A percentile compares a stretch with the other conserved stretches of the same genome.
Conservation (phyloP, 2,888 invertebrate species). For the Metallyticus violacea region DNA sequence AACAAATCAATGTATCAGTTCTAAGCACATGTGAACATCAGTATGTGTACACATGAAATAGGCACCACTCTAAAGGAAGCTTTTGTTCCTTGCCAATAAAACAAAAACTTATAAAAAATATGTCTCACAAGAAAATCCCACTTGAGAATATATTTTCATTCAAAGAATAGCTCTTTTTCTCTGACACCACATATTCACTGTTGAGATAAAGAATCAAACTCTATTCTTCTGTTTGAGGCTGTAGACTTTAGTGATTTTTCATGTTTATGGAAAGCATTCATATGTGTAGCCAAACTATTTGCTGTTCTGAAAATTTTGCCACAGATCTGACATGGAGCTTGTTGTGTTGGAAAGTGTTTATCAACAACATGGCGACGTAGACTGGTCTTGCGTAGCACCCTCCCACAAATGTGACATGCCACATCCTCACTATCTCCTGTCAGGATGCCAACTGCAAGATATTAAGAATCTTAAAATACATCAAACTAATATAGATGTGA, state of each 20-base stretch:
- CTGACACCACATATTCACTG: too few relatives aligned
- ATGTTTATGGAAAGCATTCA: constrained; percentile 23
- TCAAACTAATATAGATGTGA: too few relatives aligned
- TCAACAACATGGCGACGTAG: constrained; percentile 33
- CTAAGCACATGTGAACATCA: too few relatives aligned
- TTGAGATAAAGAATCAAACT: not conserved
- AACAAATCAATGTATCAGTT: too few relatives aligned
- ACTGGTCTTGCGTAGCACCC: constrained; percentile 32
- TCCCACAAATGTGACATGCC: constrained; percentile 31
- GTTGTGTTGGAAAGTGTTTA: constrained; percentile 30
- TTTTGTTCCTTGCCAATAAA: too few relatives aligned
- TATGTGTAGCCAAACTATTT: constrained; percentile 26
- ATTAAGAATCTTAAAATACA: not conserved
- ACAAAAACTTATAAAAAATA: too few relatives aligned
- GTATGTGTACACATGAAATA: too few relatives aligned
- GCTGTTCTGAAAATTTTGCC: constrained; percentile 24
- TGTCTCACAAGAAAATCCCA: too few relatives aligned
- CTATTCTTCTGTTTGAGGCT: not conserved
- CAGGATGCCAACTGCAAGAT: not conserved
- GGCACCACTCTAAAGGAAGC: too few relatives aligned
- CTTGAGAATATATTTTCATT: not conserved
- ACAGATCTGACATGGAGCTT: constrained; percentile 22
- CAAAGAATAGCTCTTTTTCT: too few relatives aligned
- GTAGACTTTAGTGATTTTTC: not conserved
- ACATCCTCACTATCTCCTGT: not conserved